Percentiles rank a stretch among this genome's conserved stretches.
These are phyloP conservation scores for Umimayanthus chanpuru DNA, from an alignment of 92 coral and sea anemone species.

Conservation along the genomic window DNA sequence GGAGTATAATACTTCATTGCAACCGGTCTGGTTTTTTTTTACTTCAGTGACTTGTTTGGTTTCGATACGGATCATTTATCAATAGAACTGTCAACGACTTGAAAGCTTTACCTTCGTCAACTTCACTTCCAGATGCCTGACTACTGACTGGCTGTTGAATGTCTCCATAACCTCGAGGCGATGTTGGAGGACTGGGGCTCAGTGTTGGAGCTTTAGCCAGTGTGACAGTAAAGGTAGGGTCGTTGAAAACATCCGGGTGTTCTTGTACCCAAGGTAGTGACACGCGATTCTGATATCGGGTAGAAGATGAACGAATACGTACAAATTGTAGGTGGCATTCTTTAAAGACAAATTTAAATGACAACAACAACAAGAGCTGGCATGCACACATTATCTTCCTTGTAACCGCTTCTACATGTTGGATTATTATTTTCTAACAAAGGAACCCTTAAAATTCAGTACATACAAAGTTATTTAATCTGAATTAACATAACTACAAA, in stretches of 20 bases:
- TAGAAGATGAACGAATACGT: neutral
- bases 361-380: too few species aligned
- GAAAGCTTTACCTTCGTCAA: slow-evolving; percentile 29
- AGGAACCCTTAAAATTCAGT: too few species aligned
- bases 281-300: slow-evolving; percentile 50
- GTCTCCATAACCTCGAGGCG: slow-evolving; percentile 14
- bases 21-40: too few species aligned
- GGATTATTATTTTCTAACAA: neutral
- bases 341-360: neutral
- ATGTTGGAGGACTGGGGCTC: slow-evolving; percentile 28
- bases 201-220: slow-evolving; percentile 34
- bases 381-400: neutral
- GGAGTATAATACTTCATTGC: too few species aligned
- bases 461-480: too few species aligned
- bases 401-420: neutral
- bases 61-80: too few species aligned
- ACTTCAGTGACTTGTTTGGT: too few species aligned
- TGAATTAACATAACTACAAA: too few species aligned
- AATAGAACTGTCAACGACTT: too few species aligned
- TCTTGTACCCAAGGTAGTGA: slow-evolving; percentile 84
- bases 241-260: slow-evolving; percentile 78
- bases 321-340: neutral
- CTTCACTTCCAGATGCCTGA: slow-evolving; percentile 50
- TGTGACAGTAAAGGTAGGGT: slow-evolving; percentile 55
- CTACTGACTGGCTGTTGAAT: slow-evolving; percentile 44